Percentiles rank a stretch among this genome's conserved stretches.
phyloP scores from a whole-genome alignment of 2,888 invertebrate genomes.

The Melolontha melolontha region DNA sequence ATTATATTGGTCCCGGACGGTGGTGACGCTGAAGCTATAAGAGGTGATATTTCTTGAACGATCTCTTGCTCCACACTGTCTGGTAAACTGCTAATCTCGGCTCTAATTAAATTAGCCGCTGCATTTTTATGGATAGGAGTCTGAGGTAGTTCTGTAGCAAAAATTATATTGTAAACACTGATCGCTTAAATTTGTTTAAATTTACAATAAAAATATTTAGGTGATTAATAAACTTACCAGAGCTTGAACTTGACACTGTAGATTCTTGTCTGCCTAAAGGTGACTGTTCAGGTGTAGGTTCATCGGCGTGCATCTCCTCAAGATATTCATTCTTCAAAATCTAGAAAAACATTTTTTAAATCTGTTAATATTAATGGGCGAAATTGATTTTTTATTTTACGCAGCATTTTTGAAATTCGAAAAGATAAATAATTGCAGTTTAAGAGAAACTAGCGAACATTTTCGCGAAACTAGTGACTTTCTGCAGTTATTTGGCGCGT shows the following conservation, averaged over 20 bases:
- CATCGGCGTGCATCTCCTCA: slow-evolving; percentile 46
- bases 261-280: slow-evolving; percentile 47
- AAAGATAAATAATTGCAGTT: no score
- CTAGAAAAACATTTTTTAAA: slow-evolving; percentile 51
- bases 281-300: slow-evolving; percentile 44
- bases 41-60: slow-evolving; percentile 56
- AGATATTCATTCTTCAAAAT: slow-evolving; percentile 59
- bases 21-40: slow-evolving; percentile 53
- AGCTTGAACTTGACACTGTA: slow-evolving; percentile 40
- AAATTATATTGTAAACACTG: not conserved
- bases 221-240: slow-evolving; percentile 29
- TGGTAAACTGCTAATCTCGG: slow-evolving; percentile 32
- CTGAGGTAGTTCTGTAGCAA: slow-evolving; percentile 27
- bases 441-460: no score
- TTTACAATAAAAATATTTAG: no score
- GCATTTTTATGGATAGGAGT: slow-evolving; percentile 18
- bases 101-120: slow-evolving; percentile 41
- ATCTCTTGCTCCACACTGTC: slow-evolving; percentile 56
- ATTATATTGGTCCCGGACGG: slow-evolving; percentile 61
- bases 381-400: no score
- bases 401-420: no score
- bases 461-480: no score
- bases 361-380: not conserved
- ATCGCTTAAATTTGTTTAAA: no score
- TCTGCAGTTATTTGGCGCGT: no score